A percentile compares a stretch with the other conserved stretches of the same genome.
Conservation (phyloP, 2,113 vertebrate genomes). For the Leptocoma aspasia region DNA sequence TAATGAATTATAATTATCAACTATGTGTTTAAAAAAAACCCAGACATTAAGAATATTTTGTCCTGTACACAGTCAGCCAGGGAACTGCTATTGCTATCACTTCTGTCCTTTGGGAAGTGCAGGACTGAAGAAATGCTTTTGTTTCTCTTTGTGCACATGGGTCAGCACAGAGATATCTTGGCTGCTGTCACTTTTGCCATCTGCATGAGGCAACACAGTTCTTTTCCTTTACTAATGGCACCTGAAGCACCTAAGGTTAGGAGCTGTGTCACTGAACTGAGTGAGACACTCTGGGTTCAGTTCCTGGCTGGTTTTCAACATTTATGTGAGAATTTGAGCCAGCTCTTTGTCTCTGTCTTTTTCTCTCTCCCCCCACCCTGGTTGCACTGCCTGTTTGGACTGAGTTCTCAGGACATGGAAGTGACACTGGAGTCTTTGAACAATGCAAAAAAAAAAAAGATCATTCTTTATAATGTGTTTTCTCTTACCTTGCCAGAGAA, state of each 20-base stretch:
- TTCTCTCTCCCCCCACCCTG: not conserved
- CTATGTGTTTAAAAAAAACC: not conserved
- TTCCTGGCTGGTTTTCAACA: not conserved
- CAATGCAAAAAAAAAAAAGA: not conserved
- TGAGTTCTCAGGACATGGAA: not conserved
- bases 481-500: constrained; percentile 82
- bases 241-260: not conserved
- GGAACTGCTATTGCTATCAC: not conserved
- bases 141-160: not conserved
- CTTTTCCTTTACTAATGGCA: not conserved
- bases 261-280: not conserved
- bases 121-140: not conserved
- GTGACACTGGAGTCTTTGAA: not conserved
- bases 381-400: not conserved
- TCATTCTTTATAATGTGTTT: not conserved
- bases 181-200: not conserved
- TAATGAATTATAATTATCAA: not conserved
- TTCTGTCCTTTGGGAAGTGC: not conserved
- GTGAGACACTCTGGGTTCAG: not conserved
- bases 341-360: not conserved
- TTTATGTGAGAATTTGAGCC: not conserved
- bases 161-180: not conserved
- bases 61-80: not conserved
- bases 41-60: not conserved
- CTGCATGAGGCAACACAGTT: not conserved